A percentile compares a stretch with the other conserved stretches of the same genome.
These are phyloP conservation scores for Cyrtorhinus lividipennis DNA, from an alignment of 1,140 invertebrate genomes.

Conservation along the genomic window DNA sequence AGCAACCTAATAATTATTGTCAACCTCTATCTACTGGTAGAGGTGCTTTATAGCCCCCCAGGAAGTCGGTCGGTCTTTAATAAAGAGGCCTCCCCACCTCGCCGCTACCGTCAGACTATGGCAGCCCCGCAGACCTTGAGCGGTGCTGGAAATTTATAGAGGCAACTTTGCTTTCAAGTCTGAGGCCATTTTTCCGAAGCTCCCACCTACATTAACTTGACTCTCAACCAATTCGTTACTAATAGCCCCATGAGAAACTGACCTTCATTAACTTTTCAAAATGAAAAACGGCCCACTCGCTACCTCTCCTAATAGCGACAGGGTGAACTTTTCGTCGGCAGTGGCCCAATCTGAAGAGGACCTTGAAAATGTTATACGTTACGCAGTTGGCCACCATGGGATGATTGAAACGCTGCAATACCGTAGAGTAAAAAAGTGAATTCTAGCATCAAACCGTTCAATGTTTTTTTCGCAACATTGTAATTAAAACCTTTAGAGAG, in stretches of 20 bases:
- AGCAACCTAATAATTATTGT: slow-evolving; percentile 4
- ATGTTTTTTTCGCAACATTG: too few species aligned
- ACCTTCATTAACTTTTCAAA: not conserved
- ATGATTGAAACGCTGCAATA: too few species aligned
- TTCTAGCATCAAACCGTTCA: too few species aligned
- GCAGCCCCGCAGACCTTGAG: not conserved
- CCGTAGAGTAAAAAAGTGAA: too few species aligned
- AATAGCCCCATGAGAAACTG: not conserved
- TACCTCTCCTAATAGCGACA: too few species aligned
- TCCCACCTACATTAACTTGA: not conserved
- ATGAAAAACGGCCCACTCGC: too few species aligned
- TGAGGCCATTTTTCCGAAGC: not conserved
- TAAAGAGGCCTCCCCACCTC: not conserved
- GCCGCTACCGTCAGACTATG: not conserved
- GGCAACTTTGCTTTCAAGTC: not conserved
- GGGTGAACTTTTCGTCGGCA: too few species aligned
- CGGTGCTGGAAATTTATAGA: not conserved
- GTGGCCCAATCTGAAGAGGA: too few species aligned
- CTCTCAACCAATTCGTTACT: too few species aligned
- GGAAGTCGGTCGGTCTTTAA: not conserved
- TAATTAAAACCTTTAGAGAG: too few species aligned
- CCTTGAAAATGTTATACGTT: too few species aligned
- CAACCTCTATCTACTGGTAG: not conserved
- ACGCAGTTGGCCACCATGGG: too few species aligned
- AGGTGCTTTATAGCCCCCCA: not conserved